Percentiles rank a stretch among this genome's conserved stretches.
Evolutionary conservation across 2,888 invertebrate genomes (phyloP).

Genomic region (Polyploca ridens): DNA sequence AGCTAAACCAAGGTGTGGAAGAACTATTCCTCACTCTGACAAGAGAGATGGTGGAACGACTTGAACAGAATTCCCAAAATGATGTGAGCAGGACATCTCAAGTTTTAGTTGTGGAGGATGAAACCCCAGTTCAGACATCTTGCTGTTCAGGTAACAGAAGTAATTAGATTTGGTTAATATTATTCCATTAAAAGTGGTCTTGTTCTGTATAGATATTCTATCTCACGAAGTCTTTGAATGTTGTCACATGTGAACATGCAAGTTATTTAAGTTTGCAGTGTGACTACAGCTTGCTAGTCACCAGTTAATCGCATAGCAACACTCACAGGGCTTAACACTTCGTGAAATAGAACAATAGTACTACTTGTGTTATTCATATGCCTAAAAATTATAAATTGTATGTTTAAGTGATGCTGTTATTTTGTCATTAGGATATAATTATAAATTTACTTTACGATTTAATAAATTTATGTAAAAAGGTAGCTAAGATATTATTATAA

Average conservation of each 20-base stretch:
- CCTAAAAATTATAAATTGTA: background rate
- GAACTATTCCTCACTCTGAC: conserved; percentile 95
- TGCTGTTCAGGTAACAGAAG: conserved; percentile 67
- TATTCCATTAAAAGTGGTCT: conserved; percentile 10
- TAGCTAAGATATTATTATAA: background rate
- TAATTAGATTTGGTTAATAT: conserved; percentile 36
- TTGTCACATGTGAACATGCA: no score
- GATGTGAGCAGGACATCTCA: conserved; percentile 59
- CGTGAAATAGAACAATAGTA: no score
- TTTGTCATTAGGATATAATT: background rate
- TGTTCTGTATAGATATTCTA: background rate
- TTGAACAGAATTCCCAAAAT: conserved; percentile 56
- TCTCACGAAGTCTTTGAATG: no score
- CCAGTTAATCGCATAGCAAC: no score
- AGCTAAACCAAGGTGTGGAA: conserved; percentile 95
- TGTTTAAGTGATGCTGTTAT: conserved; percentile 4
- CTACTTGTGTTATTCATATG: background rate
- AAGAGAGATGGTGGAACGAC: conserved; percentile 87
- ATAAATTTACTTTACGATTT: background rate
- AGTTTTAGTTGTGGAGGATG: conserved; percentile 76
- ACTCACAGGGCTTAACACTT: no score
- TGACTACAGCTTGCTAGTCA: no score
- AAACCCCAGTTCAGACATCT: conserved; percentile 58
- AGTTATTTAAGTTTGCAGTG: no score
- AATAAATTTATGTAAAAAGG: background rate